phyloP scores from a whole-genome alignment of 2,113 vertebrate species.

The Centropristis striata region DNA sequence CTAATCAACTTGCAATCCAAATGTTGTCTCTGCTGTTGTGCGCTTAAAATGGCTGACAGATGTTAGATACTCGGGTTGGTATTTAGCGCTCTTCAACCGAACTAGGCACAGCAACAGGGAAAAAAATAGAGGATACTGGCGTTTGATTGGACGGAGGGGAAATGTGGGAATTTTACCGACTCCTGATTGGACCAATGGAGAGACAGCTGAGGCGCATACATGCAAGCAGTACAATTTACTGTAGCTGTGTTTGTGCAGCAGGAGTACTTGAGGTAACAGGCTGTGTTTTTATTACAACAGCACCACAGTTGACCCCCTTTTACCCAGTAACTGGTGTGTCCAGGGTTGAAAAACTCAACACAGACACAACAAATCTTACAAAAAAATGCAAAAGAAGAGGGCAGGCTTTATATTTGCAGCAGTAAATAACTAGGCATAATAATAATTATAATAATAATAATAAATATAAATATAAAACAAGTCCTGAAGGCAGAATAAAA shows the following conservation, averaged over 20 bases:
- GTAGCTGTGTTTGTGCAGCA: conserved; percentile 59
- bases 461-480: not conserved
- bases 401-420: not conserved
- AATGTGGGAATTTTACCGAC: conserved; percentile 5
- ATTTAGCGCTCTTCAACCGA: conserved; percentile 86
- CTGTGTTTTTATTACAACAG: conserved; percentile 51
- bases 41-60: conserved; percentile 89
- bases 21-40: conserved; percentile 78
- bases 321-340: not conserved
- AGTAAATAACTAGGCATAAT: not conserved
- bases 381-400: not conserved
- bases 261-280: conserved; percentile 58
- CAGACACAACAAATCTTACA: not conserved
- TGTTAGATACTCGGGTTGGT: conserved; percentile 83
- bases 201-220: conserved; percentile 18
- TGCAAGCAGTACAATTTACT: conserved; percentile 26
- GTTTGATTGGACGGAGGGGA: conserved; percentile 71
- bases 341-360: not conserved
- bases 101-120: conserved; percentile 80
- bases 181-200: conserved; percentile 67
- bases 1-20: conserved; percentile 79
- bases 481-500: not conserved
- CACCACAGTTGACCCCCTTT: conserved; percentile 36
- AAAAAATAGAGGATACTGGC: conserved; percentile 45
- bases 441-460: not conserved